phyloP scores from a whole-genome alignment of 2,888 invertebrate genomes.

The Drosophila stalkeri region DNA sequence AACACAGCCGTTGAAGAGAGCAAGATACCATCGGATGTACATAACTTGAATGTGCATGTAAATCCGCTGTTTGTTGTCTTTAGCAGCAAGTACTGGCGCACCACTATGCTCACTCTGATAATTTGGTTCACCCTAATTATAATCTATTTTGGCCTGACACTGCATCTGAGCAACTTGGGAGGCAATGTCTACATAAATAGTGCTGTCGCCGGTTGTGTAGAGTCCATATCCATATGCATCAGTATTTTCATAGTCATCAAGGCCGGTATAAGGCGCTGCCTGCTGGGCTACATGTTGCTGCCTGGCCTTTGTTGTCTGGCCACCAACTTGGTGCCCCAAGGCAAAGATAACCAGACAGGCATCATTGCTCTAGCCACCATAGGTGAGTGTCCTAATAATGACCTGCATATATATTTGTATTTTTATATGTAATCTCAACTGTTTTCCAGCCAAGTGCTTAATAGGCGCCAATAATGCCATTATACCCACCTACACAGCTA shows the following conservation, averaged over 20 bases:
- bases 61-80: conserved; percentile 89
- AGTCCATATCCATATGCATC: conserved; percentile 90
- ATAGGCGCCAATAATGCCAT: conserved; percentile 92
- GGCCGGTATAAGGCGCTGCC: conserved; percentile 89
- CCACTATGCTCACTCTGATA: conserved; percentile 89
- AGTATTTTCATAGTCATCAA: conserved; percentile 90
- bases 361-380: conserved; percentile 90
- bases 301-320: conserved; percentile 90
- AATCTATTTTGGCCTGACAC: conserved; percentile 91
- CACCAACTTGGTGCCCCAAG: conserved; percentile 86
- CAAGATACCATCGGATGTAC: conserved; percentile 66
- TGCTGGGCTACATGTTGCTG: conserved; percentile 89
- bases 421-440: conserved; percentile 9
- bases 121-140: conserved; percentile 92
- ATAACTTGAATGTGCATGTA: conserved; percentile 60
- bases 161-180: conserved; percentile 91
- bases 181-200: conserved; percentile 91
- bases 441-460: conserved; percentile 88
- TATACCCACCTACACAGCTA: conserved; percentile 90
- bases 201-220: conserved; percentile 89
- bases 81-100: conserved; percentile 88
- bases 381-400: conserved; percentile 84
- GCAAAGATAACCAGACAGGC: conserved; percentile 86
- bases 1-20: conserved; percentile 19
- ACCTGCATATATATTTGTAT: neutral